Evolutionary conservation across 2,113 vertebrate species (phyloP).

Genomic region (Daubentonia madagascariensis): DNA sequence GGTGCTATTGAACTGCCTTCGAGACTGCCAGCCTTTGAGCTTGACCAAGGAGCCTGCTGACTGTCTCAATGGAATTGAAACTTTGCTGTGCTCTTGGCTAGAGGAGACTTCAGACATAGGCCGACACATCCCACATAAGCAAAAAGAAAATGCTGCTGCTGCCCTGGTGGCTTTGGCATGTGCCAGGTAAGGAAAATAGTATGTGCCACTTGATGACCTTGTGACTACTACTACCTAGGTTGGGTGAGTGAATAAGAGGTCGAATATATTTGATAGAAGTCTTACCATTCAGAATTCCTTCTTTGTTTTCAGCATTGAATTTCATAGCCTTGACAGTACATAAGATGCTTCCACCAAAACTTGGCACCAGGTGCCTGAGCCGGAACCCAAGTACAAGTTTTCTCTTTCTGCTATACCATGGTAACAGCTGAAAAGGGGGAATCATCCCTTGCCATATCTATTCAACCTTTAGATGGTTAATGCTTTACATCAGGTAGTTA

Average conservation of each 20-base stretch:
- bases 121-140: constrained; percentile 86
- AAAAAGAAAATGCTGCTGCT: constrained; percentile 97
- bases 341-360: not conserved
- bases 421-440: not conserved
- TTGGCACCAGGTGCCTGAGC: not conserved
- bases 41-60: constrained; percentile 97
- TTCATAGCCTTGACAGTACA: not conserved
- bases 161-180: constrained; percentile 97
- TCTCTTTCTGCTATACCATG: not conserved
- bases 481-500: not conserved
- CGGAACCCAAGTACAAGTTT: not conserved
- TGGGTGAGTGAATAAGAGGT: not conserved
- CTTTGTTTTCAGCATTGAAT: constrained; percentile 38
- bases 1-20: constrained; percentile 95
- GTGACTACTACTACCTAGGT: not conserved
- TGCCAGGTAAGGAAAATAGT: constrained; percentile 89
- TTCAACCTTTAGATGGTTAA: not conserved
- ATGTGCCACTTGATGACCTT: not conserved
- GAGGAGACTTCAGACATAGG: constrained; percentile 88
- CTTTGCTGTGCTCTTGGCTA: constrained; percentile 96
- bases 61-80: constrained; percentile 96
- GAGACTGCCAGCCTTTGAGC: constrained; percentile 98
- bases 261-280: not conserved
- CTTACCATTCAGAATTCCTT: not conserved
- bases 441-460: not conserved